Evolutionary conservation across 1,140 invertebrate genomes (phyloP).

Genomic region (Telenomus remus): DNA sequence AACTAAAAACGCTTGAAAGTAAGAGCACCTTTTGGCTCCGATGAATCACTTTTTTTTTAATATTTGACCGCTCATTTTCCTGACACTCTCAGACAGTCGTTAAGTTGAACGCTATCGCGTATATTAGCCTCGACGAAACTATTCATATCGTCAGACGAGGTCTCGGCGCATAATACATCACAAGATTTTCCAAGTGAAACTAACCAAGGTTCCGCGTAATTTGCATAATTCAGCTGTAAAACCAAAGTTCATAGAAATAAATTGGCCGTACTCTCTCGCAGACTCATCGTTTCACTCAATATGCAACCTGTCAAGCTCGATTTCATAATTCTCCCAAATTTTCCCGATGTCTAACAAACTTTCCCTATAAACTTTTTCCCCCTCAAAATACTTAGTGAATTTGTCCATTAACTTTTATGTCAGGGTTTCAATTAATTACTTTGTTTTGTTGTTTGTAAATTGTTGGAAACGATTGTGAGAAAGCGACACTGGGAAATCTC

Average conservation of each 20-base stretch:
- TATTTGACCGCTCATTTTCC: slow-evolving; percentile 47
- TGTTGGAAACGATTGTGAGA: too few species aligned
- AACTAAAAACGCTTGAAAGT: too few species aligned
- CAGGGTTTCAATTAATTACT: too few species aligned
- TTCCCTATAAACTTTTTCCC: neutral
- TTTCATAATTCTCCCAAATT: slow-evolving; percentile 10
- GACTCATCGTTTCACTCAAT: slow-evolving; percentile 25
- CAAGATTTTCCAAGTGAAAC: slow-evolving; percentile 42
- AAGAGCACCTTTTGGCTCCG: too few species aligned
- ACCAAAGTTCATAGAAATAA: slow-evolving; percentile 55
- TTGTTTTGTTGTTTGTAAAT: too few species aligned
- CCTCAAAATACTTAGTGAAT: too few species aligned
- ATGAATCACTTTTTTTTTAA: slow-evolving; percentile 11
- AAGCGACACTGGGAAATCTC: too few species aligned
- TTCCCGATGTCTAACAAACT: neutral
- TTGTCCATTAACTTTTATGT: too few species aligned
- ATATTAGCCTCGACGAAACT: slow-evolving; percentile 36
- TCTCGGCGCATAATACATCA: slow-evolving; percentile 33
- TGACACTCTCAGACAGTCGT: slow-evolving; percentile 30
- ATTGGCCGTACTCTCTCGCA: slow-evolving; percentile 26
- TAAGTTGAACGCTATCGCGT: slow-evolving; percentile 29
- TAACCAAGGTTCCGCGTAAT: slow-evolving; percentile 40
- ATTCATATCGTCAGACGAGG: slow-evolving; percentile 34
- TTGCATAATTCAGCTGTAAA: slow-evolving; percentile 50
- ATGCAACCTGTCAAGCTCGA: slow-evolving; percentile 29